These are phyloP conservation scores for Apotomis betuletana DNA, from an alignment of 2,888 invertebrate genomes.

Conservation along the genomic window DNA sequence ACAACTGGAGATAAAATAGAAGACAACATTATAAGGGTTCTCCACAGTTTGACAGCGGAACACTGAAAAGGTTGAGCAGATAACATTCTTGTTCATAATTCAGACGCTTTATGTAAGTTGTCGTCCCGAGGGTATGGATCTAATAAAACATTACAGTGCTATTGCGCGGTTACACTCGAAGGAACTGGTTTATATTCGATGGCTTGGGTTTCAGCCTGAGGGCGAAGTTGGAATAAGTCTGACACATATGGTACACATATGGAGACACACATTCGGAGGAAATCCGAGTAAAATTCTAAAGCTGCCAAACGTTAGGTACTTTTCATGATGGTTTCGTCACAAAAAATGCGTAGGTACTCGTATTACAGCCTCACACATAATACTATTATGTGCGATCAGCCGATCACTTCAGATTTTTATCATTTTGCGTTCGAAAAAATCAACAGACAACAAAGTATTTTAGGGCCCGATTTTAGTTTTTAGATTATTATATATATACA, in stretches of 20 bases:
- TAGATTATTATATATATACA: too few relatives aligned
- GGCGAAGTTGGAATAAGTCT: conserved; percentile 11
- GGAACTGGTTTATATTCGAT: conserved; percentile 31
- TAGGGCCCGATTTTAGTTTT: too few relatives aligned
- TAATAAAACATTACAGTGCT: conserved; percentile 52
- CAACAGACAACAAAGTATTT: too few relatives aligned
- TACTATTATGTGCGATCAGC: too few relatives aligned
- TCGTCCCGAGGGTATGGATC: conserved; percentile 50
- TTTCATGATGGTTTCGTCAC: too few relatives aligned
- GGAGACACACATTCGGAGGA: neutral
- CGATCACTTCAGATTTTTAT: too few relatives aligned
- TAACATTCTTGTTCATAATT: conserved; percentile 41
- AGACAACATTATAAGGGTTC: conserved; percentile 38
- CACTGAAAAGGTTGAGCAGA: conserved; percentile 41
- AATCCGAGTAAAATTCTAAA: neutral
- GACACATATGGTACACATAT: neutral
- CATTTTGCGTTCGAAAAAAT: too few relatives aligned
- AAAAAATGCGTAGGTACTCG: too few relatives aligned
- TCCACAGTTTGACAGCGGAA: conserved; percentile 38
- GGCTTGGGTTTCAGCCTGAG: conserved; percentile 21
- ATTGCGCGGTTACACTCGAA: conserved; percentile 31
- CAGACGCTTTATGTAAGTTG: conserved; percentile 39
- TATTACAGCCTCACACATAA: too few relatives aligned
- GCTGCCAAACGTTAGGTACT: neutral
- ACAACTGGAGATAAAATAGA: conserved; percentile 34